Conservation (phyloP, 2,888 invertebrate species). For the Apodemia mormo region DNA sequence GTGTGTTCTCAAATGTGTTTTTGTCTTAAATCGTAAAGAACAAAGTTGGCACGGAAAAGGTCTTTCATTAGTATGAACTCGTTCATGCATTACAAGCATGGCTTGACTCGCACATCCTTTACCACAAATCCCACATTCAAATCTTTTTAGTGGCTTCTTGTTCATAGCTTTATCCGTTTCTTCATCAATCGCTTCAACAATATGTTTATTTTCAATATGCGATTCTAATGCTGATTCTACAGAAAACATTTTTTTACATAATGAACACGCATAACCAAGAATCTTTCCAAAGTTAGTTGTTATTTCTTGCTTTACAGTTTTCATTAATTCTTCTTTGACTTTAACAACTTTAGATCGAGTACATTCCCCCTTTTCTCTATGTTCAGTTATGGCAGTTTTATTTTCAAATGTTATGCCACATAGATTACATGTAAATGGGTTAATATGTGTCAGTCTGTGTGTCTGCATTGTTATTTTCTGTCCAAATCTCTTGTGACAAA, state of each 20-base stretch:
- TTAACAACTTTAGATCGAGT: constrained; percentile 55
- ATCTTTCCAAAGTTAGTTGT: constrained; percentile 66
- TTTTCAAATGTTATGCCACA: constrained; percentile 63
- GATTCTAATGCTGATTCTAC: constrained; percentile 68
- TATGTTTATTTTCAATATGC: constrained; percentile 68
- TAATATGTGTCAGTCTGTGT: constrained; percentile 67
- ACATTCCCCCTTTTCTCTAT: constrained; percentile 58
- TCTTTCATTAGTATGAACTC: constrained; percentile 76
- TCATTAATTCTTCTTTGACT: constrained; percentile 68
- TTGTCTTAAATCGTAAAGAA: constrained; percentile 71
- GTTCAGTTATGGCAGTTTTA: constrained; percentile 48
- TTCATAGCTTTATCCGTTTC: constrained; percentile 59
- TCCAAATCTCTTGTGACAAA: constrained; percentile 70
- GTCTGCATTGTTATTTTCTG: constrained; percentile 78
- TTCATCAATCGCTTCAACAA: constrained; percentile 57
- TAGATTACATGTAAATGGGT: constrained; percentile 60
- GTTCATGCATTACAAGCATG: constrained; percentile 75
- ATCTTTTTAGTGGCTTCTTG: constrained; percentile 57
- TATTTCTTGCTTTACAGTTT: constrained; percentile 68
- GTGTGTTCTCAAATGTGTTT: constrained; percentile 74
- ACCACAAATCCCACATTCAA: constrained; percentile 68
- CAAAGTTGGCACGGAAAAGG: constrained; percentile 73
- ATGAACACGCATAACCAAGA: constrained; percentile 68
- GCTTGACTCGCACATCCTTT: constrained; percentile 75
- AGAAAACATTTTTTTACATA: constrained; percentile 76